These are phyloP conservation scores for Gymnosoma rotundatum DNA, from an alignment of 2,888 invertebrate species.

Conservation along the genomic window DNA sequence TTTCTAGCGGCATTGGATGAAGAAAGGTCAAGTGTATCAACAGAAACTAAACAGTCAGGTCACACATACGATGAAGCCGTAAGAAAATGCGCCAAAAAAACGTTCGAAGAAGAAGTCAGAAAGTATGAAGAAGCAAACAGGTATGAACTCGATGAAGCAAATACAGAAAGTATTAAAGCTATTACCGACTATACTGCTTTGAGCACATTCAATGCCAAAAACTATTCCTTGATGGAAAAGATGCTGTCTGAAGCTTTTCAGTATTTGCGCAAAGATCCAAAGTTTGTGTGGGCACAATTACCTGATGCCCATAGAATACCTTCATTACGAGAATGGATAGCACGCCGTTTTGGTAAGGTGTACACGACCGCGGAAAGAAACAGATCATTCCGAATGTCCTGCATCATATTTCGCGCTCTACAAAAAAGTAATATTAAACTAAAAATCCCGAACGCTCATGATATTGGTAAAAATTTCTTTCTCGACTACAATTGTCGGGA, in stretches of 20 bases:
- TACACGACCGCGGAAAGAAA: conserved; percentile 72
- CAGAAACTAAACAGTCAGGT: conserved; percentile 27
- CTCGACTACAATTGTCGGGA: conserved; percentile 71
- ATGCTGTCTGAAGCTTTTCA: conserved; percentile 75
- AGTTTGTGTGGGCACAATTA: conserved; percentile 77
- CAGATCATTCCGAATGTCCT: conserved; percentile 59
- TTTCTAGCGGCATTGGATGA: conserved; percentile 67
- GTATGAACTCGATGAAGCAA: conserved; percentile 22
- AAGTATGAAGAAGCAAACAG: conserved; percentile 57
- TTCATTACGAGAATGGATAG: conserved; percentile 76
- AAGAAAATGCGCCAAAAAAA: conserved; percentile 61
- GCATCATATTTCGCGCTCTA: conserved; percentile 71
- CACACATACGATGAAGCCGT: conserved; percentile 63
- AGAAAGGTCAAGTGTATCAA: conserved; percentile 67
- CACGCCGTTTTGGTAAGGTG: conserved; percentile 75
- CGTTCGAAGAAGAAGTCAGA: conserved; percentile 65
- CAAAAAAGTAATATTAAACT: conserved; percentile 49
- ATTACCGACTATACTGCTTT: conserved; percentile 47
- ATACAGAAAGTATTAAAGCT: not conserved
- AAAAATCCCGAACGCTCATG: conserved; percentile 62
- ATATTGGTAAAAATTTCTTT: conserved; percentile 62
- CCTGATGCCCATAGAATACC: conserved; percentile 77
- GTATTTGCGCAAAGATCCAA: conserved; percentile 75
- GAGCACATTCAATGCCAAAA: conserved; percentile 73
- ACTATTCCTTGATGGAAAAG: conserved; percentile 73